Percentiles rank a stretch among this genome's conserved stretches.
These are phyloP conservation scores for Mesoclemmys tuberculata DNA, from an alignment of 2,113 vertebrate species.

Conservation along the genomic window DNA sequence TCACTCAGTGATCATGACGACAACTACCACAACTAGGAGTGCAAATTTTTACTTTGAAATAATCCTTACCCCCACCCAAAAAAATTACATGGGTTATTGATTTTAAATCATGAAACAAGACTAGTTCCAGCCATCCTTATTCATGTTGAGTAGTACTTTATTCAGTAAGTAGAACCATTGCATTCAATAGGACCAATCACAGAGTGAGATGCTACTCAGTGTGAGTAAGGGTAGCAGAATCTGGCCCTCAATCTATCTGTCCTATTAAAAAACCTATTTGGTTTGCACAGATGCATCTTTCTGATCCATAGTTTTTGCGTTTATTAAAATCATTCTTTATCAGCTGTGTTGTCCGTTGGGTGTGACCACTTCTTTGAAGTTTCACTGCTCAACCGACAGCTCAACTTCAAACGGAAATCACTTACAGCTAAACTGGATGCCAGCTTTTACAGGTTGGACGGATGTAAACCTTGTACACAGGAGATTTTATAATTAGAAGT, in stretches of 20 bases:
- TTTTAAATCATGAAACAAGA: neutral
- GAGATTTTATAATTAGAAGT: neutral
- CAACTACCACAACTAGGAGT: neutral
- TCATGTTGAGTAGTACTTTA: neutral
- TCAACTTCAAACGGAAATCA: neutral
- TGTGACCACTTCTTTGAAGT: neutral
- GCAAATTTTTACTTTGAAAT: conserved; percentile 21
- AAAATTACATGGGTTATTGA: conserved; percentile 16
- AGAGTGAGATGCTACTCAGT: conserved; percentile 4
- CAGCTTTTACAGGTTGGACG: neutral
- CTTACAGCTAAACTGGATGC: conserved; percentile 18
- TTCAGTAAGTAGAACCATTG: neutral
- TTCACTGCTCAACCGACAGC: neutral
- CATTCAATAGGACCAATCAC: neutral
- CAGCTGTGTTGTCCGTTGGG: neutral
- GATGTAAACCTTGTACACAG: conserved; percentile 31
- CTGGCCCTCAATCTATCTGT: neutral
- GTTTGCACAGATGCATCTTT: neutral
- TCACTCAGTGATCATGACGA: conserved; percentile 31
- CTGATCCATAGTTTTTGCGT: neutral
- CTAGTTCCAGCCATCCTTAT: conserved; percentile 20
- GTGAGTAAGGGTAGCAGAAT: neutral
- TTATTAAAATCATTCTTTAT: neutral
- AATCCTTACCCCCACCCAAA: neutral
- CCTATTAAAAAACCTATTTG: neutral